Percentiles rank a stretch among this genome's conserved stretches.
phyloP scores from a whole-genome alignment of 2,797 vertebrate genomes.

The Pelobates cultripes region DNA sequence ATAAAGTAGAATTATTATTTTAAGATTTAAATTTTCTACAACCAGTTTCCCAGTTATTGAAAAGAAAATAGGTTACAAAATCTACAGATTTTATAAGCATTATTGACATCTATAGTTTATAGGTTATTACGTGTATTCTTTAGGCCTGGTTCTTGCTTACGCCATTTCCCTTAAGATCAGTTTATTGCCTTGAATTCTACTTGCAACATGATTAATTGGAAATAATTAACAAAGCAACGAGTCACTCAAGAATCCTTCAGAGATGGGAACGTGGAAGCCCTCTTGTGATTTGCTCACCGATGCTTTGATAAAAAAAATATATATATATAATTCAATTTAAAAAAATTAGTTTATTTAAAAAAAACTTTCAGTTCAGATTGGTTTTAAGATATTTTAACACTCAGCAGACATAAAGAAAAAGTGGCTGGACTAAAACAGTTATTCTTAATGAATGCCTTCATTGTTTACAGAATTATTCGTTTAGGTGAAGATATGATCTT shows the following conservation, averaged over 20 bases:
- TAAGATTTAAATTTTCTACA: too few species aligned
- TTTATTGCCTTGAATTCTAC: not conserved
- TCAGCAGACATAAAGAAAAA: slow-evolving; percentile 44
- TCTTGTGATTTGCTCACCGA: not conserved
- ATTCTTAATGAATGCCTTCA: slow-evolving; percentile 26
- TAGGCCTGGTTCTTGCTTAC: not conserved
- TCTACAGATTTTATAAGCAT: too few species aligned
- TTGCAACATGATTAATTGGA: slow-evolving; percentile 47
- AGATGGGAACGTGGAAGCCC: slow-evolving; percentile 37
- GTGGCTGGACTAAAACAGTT: slow-evolving; percentile 3
- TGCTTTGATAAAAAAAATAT: slow-evolving; percentile 51
- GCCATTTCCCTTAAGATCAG: not conserved
- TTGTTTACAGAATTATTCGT: slow-evolving; percentile 17
- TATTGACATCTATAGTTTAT: too few species aligned
- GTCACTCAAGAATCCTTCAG: slow-evolving; percentile 19
- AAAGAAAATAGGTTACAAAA: too few species aligned
- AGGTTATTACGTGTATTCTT: too few species aligned
- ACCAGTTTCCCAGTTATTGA: too few species aligned
- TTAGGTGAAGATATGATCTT: not conserved
- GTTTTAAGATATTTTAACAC: slow-evolving; percentile 42
- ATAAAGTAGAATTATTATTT: too few species aligned
- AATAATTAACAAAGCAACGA: slow-evolving; percentile 49
- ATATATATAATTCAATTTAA: too few species aligned
- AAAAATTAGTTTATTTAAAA: slow-evolving; percentile 46
- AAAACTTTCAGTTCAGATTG: slow-evolving; percentile 44